These are phyloP conservation scores for Paramormyrops hopkinsi DNA, from an alignment of 2,797 vertebrate genomes.

Conservation along the genomic window DNA sequence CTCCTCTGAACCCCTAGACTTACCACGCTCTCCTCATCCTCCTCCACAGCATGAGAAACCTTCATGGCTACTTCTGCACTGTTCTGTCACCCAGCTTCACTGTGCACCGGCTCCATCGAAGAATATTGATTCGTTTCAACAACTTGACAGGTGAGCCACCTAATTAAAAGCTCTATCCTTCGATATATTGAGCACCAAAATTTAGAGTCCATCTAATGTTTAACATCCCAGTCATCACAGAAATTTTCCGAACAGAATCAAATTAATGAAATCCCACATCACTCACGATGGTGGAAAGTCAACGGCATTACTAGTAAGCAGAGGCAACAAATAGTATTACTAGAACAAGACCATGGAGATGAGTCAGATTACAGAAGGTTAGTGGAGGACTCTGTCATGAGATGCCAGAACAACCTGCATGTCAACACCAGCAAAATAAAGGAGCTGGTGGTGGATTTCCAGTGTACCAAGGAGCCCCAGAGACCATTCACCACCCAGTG, in stretches of 20 bases:
- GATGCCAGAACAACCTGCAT: background rate
- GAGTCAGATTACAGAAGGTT: background rate
- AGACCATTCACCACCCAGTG: background rate
- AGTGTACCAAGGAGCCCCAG: background rate
- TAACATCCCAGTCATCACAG: background rate
- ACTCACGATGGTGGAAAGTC: background rate
- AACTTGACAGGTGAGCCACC: background rate
- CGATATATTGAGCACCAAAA: background rate
- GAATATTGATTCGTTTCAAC: background rate
- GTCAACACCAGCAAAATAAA: background rate
- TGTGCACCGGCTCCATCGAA: background rate
- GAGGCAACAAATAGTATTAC: background rate
- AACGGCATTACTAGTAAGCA: background rate
- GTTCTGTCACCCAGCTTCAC: background rate
- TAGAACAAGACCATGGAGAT: background rate
- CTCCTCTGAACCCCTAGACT: background rate
- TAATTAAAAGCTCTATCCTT: slow-evolving; percentile 1
- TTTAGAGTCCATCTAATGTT: background rate
- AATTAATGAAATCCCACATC: background rate
- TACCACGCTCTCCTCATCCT: background rate
- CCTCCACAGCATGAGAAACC: background rate
- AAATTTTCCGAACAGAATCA: background rate
- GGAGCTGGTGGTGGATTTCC: background rate
- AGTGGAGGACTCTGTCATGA: background rate
- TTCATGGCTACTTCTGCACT: background rate